phyloP scores from a whole-genome alignment of 2,113 vertebrate genomes.

The Eulemur rufifrons region DNA sequence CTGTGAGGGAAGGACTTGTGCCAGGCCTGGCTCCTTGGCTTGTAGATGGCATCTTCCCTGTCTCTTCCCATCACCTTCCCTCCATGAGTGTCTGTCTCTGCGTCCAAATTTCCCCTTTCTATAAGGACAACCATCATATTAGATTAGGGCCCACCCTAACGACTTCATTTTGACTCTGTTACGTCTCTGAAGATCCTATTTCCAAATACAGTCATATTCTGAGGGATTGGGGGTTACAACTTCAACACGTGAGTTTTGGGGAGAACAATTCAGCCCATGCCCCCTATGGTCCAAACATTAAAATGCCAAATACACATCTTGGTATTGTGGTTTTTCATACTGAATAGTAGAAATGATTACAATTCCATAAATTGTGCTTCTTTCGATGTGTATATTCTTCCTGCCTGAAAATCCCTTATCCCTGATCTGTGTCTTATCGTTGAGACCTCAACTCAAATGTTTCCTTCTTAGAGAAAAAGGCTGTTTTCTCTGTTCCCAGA shows the following conservation, averaged over 20 bases:
- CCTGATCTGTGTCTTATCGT: neutral
- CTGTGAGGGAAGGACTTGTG: too few relatives aligned
- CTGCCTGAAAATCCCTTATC: neutral
- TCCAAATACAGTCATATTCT: neutral
- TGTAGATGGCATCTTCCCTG: neutral
- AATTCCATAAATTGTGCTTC: neutral
- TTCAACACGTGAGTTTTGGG: neutral
- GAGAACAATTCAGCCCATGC: too few relatives aligned
- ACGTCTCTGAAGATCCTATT: neutral
- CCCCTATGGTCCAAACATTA: neutral
- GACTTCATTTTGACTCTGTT: too few relatives aligned
- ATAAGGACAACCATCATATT: neutral
- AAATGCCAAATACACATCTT: neutral
- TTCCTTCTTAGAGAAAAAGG: neutral
- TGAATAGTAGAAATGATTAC: neutral
- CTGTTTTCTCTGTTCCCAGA: neutral
- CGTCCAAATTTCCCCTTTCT: neutral
- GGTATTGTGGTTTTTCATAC: neutral
- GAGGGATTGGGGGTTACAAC: neutral
- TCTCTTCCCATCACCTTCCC: neutral
- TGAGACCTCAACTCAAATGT: neutral
- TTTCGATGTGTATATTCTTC: too few relatives aligned
- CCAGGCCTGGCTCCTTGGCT: neutral
- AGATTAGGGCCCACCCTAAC: too few relatives aligned
- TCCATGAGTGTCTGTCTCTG: neutral